phyloP scores from a whole-genome alignment of 1,140 invertebrate species.

The Brachionus koreanus region DNA sequence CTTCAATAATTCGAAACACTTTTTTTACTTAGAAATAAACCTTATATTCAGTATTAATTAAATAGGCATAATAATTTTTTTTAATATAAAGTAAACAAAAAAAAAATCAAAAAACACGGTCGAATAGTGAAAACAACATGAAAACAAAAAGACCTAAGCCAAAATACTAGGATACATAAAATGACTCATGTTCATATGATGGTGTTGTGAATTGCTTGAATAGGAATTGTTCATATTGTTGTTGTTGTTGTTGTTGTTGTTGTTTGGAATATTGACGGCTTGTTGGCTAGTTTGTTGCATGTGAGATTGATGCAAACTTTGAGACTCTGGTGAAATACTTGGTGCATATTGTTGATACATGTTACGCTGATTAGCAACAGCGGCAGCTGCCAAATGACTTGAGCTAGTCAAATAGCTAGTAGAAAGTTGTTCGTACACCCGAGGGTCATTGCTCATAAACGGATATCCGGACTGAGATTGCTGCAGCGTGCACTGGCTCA shows the following conservation, averaged over 20 bases:
- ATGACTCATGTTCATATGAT: constrained; percentile 42
- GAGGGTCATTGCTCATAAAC: constrained; percentile 37
- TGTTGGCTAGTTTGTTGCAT: background rate
- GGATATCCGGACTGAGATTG: background rate
- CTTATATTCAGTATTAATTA: background rate
- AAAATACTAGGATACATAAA: constrained; percentile 44
- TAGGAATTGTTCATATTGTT: background rate
- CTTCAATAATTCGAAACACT: background rate
- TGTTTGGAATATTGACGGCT: background rate
- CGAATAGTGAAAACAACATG: background rate
- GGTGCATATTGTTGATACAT: constrained; percentile 22
- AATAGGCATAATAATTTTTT: background rate
- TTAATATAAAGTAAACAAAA: background rate
- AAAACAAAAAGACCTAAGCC: background rate
- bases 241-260: background rate
- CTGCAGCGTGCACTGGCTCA: background rate
- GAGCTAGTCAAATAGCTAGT: constrained; percentile 15
- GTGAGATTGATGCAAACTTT: constrained; percentile 25
- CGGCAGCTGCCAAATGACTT: constrained; percentile 32
- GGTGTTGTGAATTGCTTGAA: background rate
- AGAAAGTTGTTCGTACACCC: constrained; percentile 36
- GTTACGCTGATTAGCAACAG: constrained; percentile 17
- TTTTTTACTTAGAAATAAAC: background rate
- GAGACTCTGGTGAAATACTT: constrained; percentile 11
- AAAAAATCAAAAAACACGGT: background rate